A percentile compares a stretch with the other conserved stretches of the same genome.
phyloP scores from a whole-genome alignment of 2,113 vertebrate species.

The Herpetotheres cachinnans region DNA sequence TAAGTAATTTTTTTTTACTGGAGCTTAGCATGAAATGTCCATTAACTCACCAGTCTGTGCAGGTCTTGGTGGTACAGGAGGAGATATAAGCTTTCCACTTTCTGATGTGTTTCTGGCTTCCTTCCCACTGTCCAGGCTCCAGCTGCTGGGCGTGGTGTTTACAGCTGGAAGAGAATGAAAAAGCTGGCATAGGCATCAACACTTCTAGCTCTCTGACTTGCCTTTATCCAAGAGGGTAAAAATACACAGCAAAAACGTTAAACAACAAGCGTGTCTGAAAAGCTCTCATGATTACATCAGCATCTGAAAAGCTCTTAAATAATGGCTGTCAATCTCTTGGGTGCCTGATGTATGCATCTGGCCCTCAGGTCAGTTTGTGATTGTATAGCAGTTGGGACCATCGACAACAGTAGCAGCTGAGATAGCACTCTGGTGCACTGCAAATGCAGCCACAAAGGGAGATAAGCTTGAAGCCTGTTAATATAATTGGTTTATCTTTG shows the following conservation, averaged over 20 bases:
- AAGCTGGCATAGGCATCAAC: conserved; percentile 17
- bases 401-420: not conserved
- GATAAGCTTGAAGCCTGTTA: not conserved
- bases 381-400: not conserved
- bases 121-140: conserved; percentile 96
- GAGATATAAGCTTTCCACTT: conserved; percentile 85
- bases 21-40: not conserved
- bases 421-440: not conserved
- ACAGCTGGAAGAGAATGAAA: conserved; percentile 81
- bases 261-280: not conserved
- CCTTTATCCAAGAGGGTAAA: not conserved
- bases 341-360: not conserved
- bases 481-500: not conserved
- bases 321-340: not conserved
- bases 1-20: not conserved
- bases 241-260: not conserved
- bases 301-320: not conserved
- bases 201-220: not conserved
- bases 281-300: not conserved
- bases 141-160: conserved; percentile 90
- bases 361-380: not conserved
- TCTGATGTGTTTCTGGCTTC: conserved; percentile 86
- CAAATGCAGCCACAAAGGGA: not conserved
- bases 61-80: conserved; percentile 94
- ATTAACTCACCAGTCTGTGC: conserved; percentile 86